These are phyloP conservation scores for Agrypnus murinus DNA, from an alignment of 2,888 invertebrate species.

Conservation along the genomic window DNA sequence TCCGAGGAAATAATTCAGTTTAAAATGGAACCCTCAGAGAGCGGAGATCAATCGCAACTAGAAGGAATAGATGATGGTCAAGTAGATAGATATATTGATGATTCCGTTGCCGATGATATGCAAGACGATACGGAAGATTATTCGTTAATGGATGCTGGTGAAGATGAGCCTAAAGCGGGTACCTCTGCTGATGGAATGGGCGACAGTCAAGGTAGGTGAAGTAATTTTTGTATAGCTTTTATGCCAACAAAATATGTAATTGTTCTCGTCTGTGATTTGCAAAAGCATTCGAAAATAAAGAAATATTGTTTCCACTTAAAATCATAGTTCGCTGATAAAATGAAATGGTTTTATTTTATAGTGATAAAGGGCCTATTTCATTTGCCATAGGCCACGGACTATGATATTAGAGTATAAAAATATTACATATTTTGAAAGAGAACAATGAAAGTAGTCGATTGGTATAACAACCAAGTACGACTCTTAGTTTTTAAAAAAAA, in stretches of 20 bases:
- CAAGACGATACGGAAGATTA: slow-evolving; percentile 66
- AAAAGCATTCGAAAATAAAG: too few relatives aligned
- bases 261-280: too few relatives aligned
- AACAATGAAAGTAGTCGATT: too few relatives aligned
- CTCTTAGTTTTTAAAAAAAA: too few relatives aligned
- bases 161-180: slow-evolving; percentile 69
- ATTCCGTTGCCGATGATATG: slow-evolving; percentile 63
- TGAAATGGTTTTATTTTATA: too few relatives aligned
- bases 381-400: too few relatives aligned
- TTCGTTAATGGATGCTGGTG: slow-evolving; percentile 66
- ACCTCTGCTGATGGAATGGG: slow-evolving; percentile 67
- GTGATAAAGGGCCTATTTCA: too few relatives aligned
- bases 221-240: slow-evolving; percentile 49
- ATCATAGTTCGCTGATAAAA: too few relatives aligned
- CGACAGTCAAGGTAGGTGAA: slow-evolving; percentile 70
- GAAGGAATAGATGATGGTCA: slow-evolving; percentile 61
- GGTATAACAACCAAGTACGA: too few relatives aligned
- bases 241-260: slow-evolving; percentile 43
- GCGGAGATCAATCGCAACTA: slow-evolving; percentile 57
- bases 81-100: slow-evolving; percentile 65
- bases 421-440: too few relatives aligned
- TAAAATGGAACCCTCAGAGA: slow-evolving; percentile 69
- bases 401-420: too few relatives aligned
- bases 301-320: too few relatives aligned
- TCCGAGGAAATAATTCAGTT: slow-evolving; percentile 62